Evolutionary conservation across 2,113 vertebrate species (phyloP).

Genomic region (Micronycteris hirsuta): DNA sequence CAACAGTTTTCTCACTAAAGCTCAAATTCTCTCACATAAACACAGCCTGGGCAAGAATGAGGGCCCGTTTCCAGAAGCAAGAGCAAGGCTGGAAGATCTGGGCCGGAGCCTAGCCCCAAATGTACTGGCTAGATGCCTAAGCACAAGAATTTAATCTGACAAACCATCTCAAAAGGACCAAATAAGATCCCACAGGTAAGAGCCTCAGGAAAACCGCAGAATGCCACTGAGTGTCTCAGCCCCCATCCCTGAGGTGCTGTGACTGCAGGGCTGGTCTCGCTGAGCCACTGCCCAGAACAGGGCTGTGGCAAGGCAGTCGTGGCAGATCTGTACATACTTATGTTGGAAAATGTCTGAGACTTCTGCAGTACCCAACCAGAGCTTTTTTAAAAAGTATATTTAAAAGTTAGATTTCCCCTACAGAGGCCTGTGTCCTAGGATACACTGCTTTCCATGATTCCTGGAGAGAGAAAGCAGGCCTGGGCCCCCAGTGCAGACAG

Average conservation of each 20-base stretch:
- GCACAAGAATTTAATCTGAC: background rate
- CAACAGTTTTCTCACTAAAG: background rate
- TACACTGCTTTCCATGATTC: background rate
- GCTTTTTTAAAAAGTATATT: background rate
- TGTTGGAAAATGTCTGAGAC: background rate
- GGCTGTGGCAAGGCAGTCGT: too few relatives aligned
- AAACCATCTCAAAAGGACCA: background rate
- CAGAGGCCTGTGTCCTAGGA: background rate
- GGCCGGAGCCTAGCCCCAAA: background rate
- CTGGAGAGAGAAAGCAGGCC: background rate
- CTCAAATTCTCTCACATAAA: background rate
- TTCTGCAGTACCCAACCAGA: background rate
- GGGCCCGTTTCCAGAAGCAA: background rate
- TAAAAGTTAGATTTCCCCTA: background rate
- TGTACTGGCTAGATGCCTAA: rapidly evolving
- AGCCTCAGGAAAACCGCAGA: background rate
- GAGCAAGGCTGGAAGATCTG: background rate
- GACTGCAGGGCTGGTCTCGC: background rate
- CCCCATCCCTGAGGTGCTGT: background rate
- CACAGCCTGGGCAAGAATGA: background rate
- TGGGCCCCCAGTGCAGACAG: background rate
- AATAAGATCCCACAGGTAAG: background rate
- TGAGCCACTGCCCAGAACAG: background rate
- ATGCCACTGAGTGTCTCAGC: background rate
- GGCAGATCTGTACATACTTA: rapidly evolving